Evolutionary conservation across 2,888 invertebrate species (phyloP).

Genomic region (Azorinus chamasolen): DNA sequence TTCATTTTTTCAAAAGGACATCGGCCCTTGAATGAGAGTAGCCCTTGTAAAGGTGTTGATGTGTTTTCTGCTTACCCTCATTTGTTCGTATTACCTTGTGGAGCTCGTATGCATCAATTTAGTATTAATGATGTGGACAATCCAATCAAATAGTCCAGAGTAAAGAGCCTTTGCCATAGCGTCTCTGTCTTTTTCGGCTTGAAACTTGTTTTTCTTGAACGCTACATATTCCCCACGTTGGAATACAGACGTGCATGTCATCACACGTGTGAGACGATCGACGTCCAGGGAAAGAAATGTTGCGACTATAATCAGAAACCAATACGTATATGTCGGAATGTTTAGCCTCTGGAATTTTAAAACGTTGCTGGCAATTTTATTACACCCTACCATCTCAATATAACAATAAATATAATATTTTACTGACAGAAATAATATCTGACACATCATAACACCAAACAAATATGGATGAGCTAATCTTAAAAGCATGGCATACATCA

Average conservation of each 20-base stretch:
- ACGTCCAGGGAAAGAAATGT: conserved; percentile 43
- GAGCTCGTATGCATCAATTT: conserved; percentile 47
- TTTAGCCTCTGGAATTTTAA: too few relatives aligned
- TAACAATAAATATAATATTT: too few relatives aligned
- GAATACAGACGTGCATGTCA: conserved; percentile 55
- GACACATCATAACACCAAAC: too few relatives aligned
- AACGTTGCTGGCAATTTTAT: too few relatives aligned
- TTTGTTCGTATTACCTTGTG: not conserved
- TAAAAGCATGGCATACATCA: too few relatives aligned
- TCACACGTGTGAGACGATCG: conserved; percentile 38
- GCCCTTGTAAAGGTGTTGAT: too few relatives aligned
- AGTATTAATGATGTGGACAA: conserved; percentile 74
- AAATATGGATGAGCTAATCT: too few relatives aligned
- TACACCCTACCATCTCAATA: too few relatives aligned
- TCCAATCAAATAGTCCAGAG: conserved; percentile 77
- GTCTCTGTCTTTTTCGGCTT: conserved; percentile 77
- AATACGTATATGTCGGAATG: too few relatives aligned
- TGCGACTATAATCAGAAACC: conserved; percentile 55
- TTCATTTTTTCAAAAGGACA: too few relatives aligned
- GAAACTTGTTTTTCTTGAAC: conserved; percentile 61
- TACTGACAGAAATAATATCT: too few relatives aligned
- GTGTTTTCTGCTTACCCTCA: not conserved
- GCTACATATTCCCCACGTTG: conserved; percentile 61
- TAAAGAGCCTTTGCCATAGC: conserved; percentile 80
- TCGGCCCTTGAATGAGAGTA: too few relatives aligned